Base-by-base conservation (phyloP, 1,140 invertebrate genomes). In the Zophobas morio region DNA sequence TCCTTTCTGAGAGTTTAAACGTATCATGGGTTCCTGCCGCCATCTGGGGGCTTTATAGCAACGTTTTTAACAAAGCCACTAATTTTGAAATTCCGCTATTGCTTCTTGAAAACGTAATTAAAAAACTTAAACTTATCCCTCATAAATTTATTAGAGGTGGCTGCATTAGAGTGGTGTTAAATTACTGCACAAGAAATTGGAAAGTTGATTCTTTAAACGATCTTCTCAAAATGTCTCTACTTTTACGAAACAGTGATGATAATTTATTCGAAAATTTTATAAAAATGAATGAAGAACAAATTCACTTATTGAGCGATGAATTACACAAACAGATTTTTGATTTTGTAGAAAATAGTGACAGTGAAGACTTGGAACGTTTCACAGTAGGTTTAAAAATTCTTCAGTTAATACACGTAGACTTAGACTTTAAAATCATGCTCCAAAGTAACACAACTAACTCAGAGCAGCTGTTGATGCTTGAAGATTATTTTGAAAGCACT, bases 11-110 rank as follows among this genome's bases (percentile, higher is more conserved):
- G n/a, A 72, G 80, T 66, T 40, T 78, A n/a, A 51, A 74, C 32
- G 66, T 81, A 0, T 8, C 40, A 5, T 83, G 82, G 80, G 76
- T 60, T 71, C 77, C 79, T 33, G 37, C 75, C 33, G 70, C 76
- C 32, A 54, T 78, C 51, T 82, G 81, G 75, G 76, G 77, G 72
- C 72, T 78, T 49, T 73, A 39, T 39, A 56, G 6, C n/a, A 54
- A 42, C 34, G 6, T 73, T 54, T 73, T 73, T 33, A n/a, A 6
- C 34, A 40, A 36, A n/a, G 47, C 34, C 36, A 73, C 35, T 3
- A n/a, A 46, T 36, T 42, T 42, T 33, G 2, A 40, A 40, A 66
- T 66, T 66, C 33, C 60, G 2, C n/a, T 66, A n/a, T 8, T 20
- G 39, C 6, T 66, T 1, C 32, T 66, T 34, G 37, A 32, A 6